These are phyloP conservation scores for Phortica magna DNA, from an alignment of 2,888 invertebrate genomes.

Conservation along the genomic window DNA sequence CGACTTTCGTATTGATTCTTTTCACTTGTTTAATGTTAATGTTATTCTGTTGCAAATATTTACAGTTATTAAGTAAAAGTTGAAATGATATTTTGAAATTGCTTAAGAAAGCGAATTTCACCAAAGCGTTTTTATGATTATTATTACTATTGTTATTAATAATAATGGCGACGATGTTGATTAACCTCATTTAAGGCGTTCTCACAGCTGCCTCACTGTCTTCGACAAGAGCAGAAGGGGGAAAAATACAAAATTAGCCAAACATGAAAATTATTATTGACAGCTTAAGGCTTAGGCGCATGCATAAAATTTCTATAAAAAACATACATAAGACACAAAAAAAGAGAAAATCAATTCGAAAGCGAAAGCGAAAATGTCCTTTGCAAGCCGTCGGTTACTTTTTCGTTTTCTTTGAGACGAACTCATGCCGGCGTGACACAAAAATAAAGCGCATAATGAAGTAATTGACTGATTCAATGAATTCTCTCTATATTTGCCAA, in stretches of 20 bases:
- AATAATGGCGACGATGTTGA: too few species aligned
- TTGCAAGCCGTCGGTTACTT: not conserved
- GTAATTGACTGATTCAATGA: slow-evolving; percentile 50
- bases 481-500: not conserved
- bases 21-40: slow-evolving; percentile 24
- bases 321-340: slow-evolving; percentile 2
- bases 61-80: slow-evolving; percentile 24
- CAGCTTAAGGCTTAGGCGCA: not conserved
- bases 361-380: not conserved
- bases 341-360: not conserved
- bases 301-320: slow-evolving; percentile 23
- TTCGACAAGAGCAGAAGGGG: not conserved
- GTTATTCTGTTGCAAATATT: slow-evolving; percentile 15
- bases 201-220: too few species aligned
- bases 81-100: slow-evolving; percentile 2
- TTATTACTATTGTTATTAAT: too few species aligned
- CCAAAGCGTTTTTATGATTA: not conserved
- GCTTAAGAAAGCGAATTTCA: slow-evolving; percentile 25
- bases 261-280: slow-evolving; percentile 22
- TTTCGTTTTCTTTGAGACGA: not conserved
- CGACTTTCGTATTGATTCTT: slow-evolving; percentile 6
- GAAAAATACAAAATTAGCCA: not conserved
- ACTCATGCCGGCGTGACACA: not conserved
- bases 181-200: not conserved
- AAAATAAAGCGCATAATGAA: slow-evolving; percentile 48